Base-by-base conservation (phyloP, 1,140 invertebrate genomes). In the Macrotrachela quadricornifera region DNA sequence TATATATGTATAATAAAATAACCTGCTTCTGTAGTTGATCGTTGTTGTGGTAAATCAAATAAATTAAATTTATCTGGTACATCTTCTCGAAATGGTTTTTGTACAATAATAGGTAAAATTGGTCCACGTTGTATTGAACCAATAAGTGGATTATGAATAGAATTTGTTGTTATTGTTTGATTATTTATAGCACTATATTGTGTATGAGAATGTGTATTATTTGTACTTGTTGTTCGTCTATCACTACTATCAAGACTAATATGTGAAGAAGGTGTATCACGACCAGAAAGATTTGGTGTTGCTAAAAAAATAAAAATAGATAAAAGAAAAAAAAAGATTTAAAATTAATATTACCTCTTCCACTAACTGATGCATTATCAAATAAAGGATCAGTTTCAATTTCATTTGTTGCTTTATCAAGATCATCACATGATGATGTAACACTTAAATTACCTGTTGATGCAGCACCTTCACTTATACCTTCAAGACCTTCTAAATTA, bases 31-130 rank as follows among this genome's bases (percentile, higher is more conserved):
- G 48, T 48, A 4, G 57, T 39, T 17, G 54, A 49, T 50, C 66
- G 57, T 40, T 57, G 48, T 21, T 62, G 58, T 13, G 64, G 63
- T 30, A 95, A 86, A 64, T 91, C 88, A 71, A 97, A 97, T 71
- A 92, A 92, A 62, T 90, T 91, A 76, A 97, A 97, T 68, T 94
- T 90, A 57, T 96, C 91, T 60, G 94, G 88, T 52, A 97, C 87
- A 63, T 95, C 90, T 54, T 71, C 71, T n/a, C 71, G 56, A 58
- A 72, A 72, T 49, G 41, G 80, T 60, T 86, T 85, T 15, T 77
- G 72, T 2, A 78, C 67, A 38, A 75, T 77, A 18, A 75, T 70
- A 6, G 77, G 74, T n/a, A 77, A 72, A 45, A 46, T 57, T 6
- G 62, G 62, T 47, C 55, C 70, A 43, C 73, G 70, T 54, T n/a